Evolutionary conservation across 2,797 vertebrate species (phyloP).

Genomic region (Zenarchopterus dispar): DNA sequence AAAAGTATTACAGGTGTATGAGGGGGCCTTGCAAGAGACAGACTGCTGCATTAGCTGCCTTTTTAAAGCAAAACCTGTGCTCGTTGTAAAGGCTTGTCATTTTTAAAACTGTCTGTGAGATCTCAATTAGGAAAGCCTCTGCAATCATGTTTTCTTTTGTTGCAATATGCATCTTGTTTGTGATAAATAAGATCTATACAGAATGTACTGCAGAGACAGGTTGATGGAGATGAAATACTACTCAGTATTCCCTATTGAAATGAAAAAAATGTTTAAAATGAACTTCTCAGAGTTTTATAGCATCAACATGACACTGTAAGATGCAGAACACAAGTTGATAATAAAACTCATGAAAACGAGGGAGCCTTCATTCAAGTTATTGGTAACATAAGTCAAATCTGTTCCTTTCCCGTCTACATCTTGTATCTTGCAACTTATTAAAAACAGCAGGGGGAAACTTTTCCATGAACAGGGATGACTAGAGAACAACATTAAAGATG

Average conservation of each 20-base stretch:
- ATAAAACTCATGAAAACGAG: too few species aligned
- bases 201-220: conserved; percentile 17
- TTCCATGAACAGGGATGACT: too few species aligned
- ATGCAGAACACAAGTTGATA: too few species aligned
- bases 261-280: conserved; percentile 18
- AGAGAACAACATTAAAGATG: too few species aligned
- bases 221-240: conserved; percentile 27
- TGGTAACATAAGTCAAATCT: too few species aligned
- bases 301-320: too few species aligned
- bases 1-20: conserved; percentile 55
- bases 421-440: too few species aligned
- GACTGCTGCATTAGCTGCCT: conserved; percentile 50
- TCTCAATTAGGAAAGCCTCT: conserved; percentile 18
- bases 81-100: conserved; percentile 23
- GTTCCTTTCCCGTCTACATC: too few species aligned
- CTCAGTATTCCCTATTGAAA: conserved; percentile 51
- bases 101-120: conserved; percentile 24
- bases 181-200: conserved; percentile 29
- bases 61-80: conserved; percentile 35
- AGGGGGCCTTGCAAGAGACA: conserved; percentile 9
- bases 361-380: too few species aligned
- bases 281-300: too few species aligned
- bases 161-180: conserved; percentile 33
- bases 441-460: too few species aligned
- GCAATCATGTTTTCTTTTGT: conserved; percentile 34